Evolutionary conservation across 2,888 invertebrate genomes (phyloP).

Genomic region (Periphyllus acericola): DNA sequence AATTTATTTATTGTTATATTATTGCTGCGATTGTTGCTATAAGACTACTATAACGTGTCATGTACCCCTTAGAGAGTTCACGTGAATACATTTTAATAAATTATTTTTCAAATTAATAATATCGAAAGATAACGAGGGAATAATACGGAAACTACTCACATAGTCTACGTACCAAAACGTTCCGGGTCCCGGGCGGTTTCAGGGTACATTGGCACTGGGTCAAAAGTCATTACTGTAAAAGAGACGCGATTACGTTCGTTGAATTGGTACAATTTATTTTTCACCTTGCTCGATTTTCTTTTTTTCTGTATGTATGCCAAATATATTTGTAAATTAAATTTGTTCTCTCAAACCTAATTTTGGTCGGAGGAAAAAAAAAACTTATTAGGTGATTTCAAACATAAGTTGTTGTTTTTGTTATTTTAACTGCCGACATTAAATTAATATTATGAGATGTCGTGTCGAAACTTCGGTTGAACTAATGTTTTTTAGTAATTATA

Average conservation of each 20-base stretch:
- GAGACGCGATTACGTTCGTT: conserved; percentile 20
- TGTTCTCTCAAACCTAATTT: background rate
- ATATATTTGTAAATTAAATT: conserved; percentile 40
- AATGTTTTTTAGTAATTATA: too few species aligned
- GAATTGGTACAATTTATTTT: conserved; percentile 30
- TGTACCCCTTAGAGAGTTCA: background rate
- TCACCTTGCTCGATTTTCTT: background rate
- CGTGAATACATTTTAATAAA: background rate
- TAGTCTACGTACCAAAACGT: background rate
- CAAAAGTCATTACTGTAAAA: conserved; percentile 43
- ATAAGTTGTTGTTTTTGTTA: too few species aligned
- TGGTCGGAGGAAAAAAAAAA: background rate
- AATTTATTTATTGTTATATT: too few species aligned
- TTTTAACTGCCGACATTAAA: too few species aligned
- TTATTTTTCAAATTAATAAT: conserved; percentile 7
- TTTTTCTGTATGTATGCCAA: conserved; percentile 16
- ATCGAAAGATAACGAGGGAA: background rate
- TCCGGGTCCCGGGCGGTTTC: conserved; percentile 7
- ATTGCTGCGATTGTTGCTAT: too few species aligned
- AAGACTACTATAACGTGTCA: background rate
- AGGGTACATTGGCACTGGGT: conserved; percentile 10
- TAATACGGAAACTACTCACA: conserved; percentile 29
- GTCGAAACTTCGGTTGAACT: too few species aligned
- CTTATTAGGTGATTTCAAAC: too few species aligned
- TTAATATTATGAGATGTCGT: too few species aligned